phyloP scores from a whole-genome alignment of 2,113 vertebrate genomes.

The Ceuthmochares aereus region DNA sequence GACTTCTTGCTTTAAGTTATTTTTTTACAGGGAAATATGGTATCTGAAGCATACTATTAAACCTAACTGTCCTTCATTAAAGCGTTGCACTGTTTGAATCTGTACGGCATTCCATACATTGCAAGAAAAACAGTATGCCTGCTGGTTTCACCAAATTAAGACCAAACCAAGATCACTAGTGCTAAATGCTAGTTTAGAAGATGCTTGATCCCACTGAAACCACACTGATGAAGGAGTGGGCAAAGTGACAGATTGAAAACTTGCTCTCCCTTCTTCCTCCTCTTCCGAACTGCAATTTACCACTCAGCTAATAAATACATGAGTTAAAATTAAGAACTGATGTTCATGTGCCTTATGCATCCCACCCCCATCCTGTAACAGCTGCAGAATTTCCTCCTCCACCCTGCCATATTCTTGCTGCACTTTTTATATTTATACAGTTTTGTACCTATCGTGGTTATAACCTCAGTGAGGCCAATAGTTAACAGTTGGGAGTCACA shows the following conservation, averaged over 20 bases:
- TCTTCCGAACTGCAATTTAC: conserved; percentile 43
- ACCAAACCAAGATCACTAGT: neutral
- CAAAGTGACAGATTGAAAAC: conserved; percentile 54
- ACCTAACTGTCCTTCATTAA: neutral
- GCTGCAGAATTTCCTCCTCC: conserved; percentile 32
- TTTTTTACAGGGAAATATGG: neutral
- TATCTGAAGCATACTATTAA: neutral
- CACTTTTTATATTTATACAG: neutral
- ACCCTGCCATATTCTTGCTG: neutral
- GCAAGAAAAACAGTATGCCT: neutral
- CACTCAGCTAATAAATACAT: conserved; percentile 62
- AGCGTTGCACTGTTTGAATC: neutral
- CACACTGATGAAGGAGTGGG: conserved; percentile 22
- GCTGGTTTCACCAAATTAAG: neutral
- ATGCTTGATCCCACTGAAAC: conserved; percentile 29
- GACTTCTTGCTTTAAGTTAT: neutral
- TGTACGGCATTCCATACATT: neutral
- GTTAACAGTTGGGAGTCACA: neutral
- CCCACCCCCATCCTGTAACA: conserved; percentile 23
- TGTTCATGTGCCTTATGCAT: neutral
- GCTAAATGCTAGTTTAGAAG: neutral
- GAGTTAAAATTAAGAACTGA: conserved; percentile 57
- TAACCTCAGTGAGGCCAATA: neutral
- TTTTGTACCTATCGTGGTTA: neutral
- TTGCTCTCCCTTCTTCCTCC: conserved; percentile 43